phyloP scores from a whole-genome alignment of 1,140 invertebrate species.

The Periplaneta americana region DNA sequence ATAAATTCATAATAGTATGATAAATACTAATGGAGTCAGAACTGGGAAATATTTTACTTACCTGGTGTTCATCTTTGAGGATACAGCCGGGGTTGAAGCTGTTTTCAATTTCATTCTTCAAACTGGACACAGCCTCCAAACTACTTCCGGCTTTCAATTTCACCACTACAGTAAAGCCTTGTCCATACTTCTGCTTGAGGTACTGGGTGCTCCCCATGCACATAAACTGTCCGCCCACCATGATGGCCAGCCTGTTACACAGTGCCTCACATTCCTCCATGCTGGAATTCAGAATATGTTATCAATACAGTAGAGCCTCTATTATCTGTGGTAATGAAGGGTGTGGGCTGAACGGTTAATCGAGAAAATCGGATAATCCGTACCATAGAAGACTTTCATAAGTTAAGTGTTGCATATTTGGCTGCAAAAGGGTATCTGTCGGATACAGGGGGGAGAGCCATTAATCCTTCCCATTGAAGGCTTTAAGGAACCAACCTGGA shows the following conservation, averaged over 20 bases:
- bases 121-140: not conserved
- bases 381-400: no score
- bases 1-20: no score
- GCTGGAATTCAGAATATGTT: constrained; percentile 41
- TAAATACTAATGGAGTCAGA: no score
- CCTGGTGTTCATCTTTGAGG: constrained; percentile 25
- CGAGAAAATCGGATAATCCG: no score
- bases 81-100: constrained; percentile 5
- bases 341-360: no score
- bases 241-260: constrained; percentile 57
- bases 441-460: no score
- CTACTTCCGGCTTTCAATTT: not conserved
- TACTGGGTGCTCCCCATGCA: constrained; percentile 48
- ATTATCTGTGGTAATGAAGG: no score
- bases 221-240: constrained; percentile 46
- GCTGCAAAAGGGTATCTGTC: no score
- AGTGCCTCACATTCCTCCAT: constrained; percentile 87
- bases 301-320: no score
- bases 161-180: constrained; percentile 1
- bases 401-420: no score
- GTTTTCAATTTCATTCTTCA: not conserved
- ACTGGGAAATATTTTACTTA: constrained; percentile 7
- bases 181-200: constrained; percentile 51
- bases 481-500: no score
- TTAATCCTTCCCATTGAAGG: no score